A percentile compares a stretch with the other conserved stretches of the same genome.
Evolutionary conservation across 2,888 invertebrate species (phyloP).

Genomic region (Parascotia fuliginaria): DNA sequence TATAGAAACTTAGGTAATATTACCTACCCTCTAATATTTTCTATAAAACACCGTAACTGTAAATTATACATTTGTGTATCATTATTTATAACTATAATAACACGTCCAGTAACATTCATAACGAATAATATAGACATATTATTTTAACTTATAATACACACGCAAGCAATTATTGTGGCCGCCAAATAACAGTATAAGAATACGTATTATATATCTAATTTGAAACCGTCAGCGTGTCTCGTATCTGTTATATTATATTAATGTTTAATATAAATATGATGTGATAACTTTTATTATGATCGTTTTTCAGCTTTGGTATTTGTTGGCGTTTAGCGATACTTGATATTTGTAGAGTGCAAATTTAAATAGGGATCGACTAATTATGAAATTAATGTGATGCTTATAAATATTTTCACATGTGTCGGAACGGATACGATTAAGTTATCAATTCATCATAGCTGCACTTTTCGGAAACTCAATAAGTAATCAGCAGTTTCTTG

Average conservation of each 20-base stretch:
- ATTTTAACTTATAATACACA: conserved; percentile 65
- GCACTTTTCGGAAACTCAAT: no score
- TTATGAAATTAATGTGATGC: no score
- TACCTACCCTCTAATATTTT: conserved; percentile 23
- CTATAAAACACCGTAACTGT: conserved; percentile 30
- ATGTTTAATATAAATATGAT: conserved; percentile 25
- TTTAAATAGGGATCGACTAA: no score
- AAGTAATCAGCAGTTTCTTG: no score
- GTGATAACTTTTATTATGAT: conserved; percentile 6
- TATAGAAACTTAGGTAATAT: conserved; percentile 1
- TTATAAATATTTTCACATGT: no score
- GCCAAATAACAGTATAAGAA: conserved; percentile 70
- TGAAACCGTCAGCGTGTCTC: conserved; percentile 48
- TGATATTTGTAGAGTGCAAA: not conserved
- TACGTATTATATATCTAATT: conserved; percentile 70
- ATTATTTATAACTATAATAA: conserved; percentile 69
- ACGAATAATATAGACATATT: conserved; percentile 61
- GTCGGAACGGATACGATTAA: no score
- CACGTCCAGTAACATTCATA: conserved; percentile 60
- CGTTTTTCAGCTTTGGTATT: not conserved
- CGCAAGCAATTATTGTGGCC: conserved; percentile 67
- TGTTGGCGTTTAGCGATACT: no score
- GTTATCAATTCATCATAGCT: no score
- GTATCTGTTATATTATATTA: conserved; percentile 53
- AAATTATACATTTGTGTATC: conserved; percentile 47